A percentile compares a stretch with the other conserved stretches of the same genome.
Conservation (phyloP, 2,797 vertebrate genomes). For the Euthynnus affinis region DNA sequence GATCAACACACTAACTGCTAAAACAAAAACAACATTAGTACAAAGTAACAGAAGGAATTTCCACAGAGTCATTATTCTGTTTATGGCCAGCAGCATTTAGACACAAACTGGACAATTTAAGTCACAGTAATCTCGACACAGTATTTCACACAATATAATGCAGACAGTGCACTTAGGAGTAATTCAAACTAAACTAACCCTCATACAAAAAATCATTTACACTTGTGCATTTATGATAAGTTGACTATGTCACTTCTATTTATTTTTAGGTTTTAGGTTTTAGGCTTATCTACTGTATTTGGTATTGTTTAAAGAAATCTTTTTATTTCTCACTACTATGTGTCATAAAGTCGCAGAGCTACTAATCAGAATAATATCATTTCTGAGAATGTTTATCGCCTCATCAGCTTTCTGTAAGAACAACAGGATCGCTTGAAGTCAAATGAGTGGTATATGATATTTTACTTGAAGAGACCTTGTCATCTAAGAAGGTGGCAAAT, state of each 20-base stretch:
- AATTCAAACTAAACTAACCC: not conserved
- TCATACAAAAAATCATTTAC: not conserved
- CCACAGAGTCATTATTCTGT: constrained; percentile 6
- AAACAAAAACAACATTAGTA: not conserved
- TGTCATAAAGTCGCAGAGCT: constrained; percentile 13
- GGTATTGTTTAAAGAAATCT: not conserved
- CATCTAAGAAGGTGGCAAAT: not conserved
- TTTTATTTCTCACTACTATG: not conserved
- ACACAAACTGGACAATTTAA: not conserved
- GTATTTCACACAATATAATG: not conserved
- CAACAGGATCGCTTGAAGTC: not conserved
- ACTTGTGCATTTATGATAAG: not conserved
- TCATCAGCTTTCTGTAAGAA: constrained; percentile 36
- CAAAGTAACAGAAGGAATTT: constrained; percentile 7
- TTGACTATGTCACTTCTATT: constrained; percentile 9
- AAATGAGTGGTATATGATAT: constrained; percentile 32
- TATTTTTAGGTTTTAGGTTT: too few species aligned
- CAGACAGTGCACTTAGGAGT: not conserved
- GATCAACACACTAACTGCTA: not conserved
- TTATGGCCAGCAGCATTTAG: not conserved
- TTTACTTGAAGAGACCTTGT: constrained; percentile 22
- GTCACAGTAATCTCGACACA: not conserved
- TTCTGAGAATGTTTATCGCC: constrained; percentile 36
- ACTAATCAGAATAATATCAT: not conserved
- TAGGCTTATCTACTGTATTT: not conserved